Conservation (phyloP, 2,888 invertebrate genomes). For the Cerceris ruficornis region DNA sequence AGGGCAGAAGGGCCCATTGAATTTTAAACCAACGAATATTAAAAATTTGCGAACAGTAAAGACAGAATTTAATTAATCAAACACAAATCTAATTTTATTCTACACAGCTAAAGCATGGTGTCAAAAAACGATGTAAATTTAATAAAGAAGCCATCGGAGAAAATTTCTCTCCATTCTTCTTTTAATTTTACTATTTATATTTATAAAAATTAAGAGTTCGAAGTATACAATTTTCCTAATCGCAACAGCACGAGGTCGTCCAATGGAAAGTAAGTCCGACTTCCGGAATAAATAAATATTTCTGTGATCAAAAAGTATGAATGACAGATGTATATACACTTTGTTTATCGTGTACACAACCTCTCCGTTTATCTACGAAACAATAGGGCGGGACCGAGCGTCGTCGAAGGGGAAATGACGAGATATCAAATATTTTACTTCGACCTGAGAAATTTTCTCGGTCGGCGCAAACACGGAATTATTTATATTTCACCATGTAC, state of each 20-base stretch:
- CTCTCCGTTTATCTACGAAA: constrained; percentile 28
- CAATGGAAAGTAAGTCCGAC: constrained; percentile 7
- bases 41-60: too few species aligned
- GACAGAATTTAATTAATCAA: too few species aligned
- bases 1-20: too few species aligned
- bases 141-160: too few species aligned
- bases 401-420: constrained; percentile 34
- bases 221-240: too few species aligned
- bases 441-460: constrained; percentile 21
- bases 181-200: too few species aligned
- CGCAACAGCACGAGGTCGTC: constrained; percentile 1
- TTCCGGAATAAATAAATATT: constrained; percentile 27
- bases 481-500: constrained; percentile 6
- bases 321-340: constrained; percentile 40
- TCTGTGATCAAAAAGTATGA: constrained; percentile 56
- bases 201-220: too few species aligned
- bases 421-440: constrained; percentile 65
- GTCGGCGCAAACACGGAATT: constrained; percentile 6
- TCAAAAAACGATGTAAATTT: too few species aligned
- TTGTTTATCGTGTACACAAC: constrained; percentile 50
- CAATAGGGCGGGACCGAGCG: constrained; percentile 43
- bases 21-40: too few species aligned
- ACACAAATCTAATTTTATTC: too few species aligned
- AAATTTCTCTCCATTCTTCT: too few species aligned
- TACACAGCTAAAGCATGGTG: too few species aligned